Base-by-base conservation (phyloP, 1,140 invertebrate species). In the Sycobia sp. region DNA sequence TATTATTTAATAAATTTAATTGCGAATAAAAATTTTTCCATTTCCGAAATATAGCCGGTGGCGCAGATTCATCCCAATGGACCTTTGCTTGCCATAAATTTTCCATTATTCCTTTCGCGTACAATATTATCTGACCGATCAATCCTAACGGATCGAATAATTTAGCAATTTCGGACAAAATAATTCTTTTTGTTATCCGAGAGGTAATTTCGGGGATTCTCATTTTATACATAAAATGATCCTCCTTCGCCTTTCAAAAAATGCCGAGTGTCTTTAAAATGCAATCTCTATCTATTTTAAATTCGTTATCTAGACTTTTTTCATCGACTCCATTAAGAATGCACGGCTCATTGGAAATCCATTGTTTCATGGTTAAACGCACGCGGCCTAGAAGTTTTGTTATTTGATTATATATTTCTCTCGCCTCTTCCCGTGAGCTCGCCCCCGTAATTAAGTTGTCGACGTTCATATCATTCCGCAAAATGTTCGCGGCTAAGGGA, bases 121-220 rank as follows among this genome's bases (percentile, higher is more conserved):
- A 13, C 11, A 67, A 20, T 11, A 60, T 16, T 13, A 67, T 54
- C 1, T 55, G 61, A 8, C 39, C 36, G 3, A 67, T 11, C 4
- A 66, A 14, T 18, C 60, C 64, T 2, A 68, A 13, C 5, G 67
- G 57, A 20, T 68, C 51, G 32, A 57, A 65, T 22, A 65, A 53
- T 34, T 50, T 57, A 1, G 60, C 49, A 27, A 63, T 22, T 38
- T 65, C 2, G 5, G 57, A 58, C 27, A 67, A 16, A 20, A 68
- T 49, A 1, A 34, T 46, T 65, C 58, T 13, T 56, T 67, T 66
- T 0, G 47, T 53, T 3, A 27, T 38, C 22, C 11, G 25, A 0
- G 14, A 9, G 1, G 0, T 32, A 1, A n/a, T 8, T 4, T 54
- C 18, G 4, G 49, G 16, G 2, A 9, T 3, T 4, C 53, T 32